Evolutionary conservation across 2,797 vertebrate genomes (phyloP).

Genomic region (Myotis planiceps): DNA sequence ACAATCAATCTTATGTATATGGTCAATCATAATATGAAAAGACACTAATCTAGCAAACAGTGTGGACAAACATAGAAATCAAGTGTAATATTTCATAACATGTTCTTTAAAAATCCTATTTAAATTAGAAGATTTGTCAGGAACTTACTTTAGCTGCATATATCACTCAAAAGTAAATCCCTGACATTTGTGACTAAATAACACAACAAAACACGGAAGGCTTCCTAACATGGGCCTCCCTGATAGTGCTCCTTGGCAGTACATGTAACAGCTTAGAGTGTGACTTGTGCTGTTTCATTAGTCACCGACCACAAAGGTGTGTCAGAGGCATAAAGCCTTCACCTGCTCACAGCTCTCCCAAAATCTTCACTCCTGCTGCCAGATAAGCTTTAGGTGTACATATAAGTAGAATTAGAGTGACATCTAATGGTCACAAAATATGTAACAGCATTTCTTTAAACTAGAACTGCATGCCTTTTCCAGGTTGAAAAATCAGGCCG

Average conservation of each 20-base stretch:
- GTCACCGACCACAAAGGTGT: background rate
- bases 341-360: background rate
- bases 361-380: constrained; percentile 1
- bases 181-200: background rate
- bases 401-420: constrained; percentile 81
- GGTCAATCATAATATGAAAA: background rate
- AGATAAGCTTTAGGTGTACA: constrained; percentile 58
- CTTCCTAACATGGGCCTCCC: background rate
- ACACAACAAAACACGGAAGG: background rate
- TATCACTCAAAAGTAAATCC: constrained; percentile 3
- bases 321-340: background rate
- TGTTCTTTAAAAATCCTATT: constrained; percentile 15
- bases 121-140: background rate
- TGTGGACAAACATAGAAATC: background rate
- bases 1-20: background rate
- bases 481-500: constrained; percentile 68
- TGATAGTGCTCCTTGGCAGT: background rate
- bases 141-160: background rate
- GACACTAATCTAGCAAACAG: background rate
- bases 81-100: constrained; percentile 8
- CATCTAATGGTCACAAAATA: constrained; percentile 83
- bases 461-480: constrained; percentile 66
- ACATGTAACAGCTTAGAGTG: background rate
- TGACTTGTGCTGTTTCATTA: background rate
- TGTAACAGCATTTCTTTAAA: constrained; percentile 77